Evolutionary conservation across 1,140 invertebrate species (phyloP).

Genomic region (Rhagoletis zephyria): DNA sequence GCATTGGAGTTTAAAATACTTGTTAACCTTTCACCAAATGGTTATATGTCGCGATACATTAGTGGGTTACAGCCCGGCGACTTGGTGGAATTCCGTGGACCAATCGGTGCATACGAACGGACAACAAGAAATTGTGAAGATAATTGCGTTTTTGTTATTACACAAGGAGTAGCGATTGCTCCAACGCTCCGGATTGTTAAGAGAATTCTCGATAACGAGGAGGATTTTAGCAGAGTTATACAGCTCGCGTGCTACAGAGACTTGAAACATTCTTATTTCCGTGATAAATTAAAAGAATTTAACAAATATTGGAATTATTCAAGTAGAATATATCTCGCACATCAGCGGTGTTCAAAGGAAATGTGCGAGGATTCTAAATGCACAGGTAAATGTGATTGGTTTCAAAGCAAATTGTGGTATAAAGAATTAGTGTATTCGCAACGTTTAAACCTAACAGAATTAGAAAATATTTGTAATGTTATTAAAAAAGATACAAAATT

Average conservation of each 20-base stretch:
- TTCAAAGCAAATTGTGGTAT: neutral
- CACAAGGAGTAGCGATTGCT: slow-evolving; percentile 69
- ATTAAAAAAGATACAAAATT: neutral
- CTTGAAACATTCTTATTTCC: slow-evolving; percentile 65
- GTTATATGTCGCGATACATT: slow-evolving; percentile 65
- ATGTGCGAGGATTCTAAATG: slow-evolving; percentile 15
- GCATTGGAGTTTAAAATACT: slow-evolving; percentile 66
- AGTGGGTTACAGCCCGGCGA: slow-evolving; percentile 56
- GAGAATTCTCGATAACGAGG: slow-evolving; percentile 67
- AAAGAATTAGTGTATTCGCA: neutral
- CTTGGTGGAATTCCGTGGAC: slow-evolving; percentile 67
- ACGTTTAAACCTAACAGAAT: neutral
- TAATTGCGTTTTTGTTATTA: slow-evolving; percentile 61
- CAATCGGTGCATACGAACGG: slow-evolving; percentile 64
- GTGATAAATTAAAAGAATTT: slow-evolving; percentile 63
- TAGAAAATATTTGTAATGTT: neutral
- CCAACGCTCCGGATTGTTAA: slow-evolving; percentile 64
- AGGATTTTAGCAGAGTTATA: slow-evolving; percentile 65
- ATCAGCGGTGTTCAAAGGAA: slow-evolving; percentile 55
- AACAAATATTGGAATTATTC: slow-evolving; percentile 68
- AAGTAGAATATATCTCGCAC: slow-evolving; percentile 63
- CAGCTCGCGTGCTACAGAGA: slow-evolving; percentile 65
- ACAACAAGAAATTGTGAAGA: slow-evolving; percentile 51
- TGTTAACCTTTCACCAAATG: slow-evolving; percentile 64
- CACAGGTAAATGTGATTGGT: slow-evolving; percentile 15